phyloP scores from a whole-genome alignment of 1,140 invertebrate genomes.

The Nasonia vitripennis region DNA sequence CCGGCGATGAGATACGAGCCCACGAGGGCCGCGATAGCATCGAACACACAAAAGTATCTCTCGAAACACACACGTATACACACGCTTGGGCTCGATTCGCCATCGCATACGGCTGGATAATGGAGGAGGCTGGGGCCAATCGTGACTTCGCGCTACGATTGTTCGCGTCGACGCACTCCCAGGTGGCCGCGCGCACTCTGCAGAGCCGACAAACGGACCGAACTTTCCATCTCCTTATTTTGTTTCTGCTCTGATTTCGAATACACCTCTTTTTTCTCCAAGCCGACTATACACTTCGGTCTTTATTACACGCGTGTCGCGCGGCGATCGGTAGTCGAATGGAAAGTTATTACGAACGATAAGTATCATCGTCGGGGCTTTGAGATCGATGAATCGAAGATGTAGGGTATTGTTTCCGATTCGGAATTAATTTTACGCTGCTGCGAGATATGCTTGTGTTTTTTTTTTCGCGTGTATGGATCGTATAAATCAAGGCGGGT shows the following conservation, averaged over 20 bases:
- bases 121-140: conserved; percentile 50
- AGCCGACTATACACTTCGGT: neutral
- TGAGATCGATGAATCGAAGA: neutral
- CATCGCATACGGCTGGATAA: conserved; percentile 37
- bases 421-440: neutral
- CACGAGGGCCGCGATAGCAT: neutral
- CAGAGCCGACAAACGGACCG: conserved; percentile 52
- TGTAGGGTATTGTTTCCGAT: neutral
- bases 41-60: neutral
- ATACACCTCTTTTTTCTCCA: neutral
- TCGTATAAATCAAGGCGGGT: too few species aligned
- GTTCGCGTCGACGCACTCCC: conserved; percentile 48
- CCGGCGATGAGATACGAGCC: conserved; percentile 8
- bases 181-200: conserved; percentile 55
- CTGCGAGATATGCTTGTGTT: too few species aligned
- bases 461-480: too few species aligned
- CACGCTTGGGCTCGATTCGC: conserved; percentile 27
- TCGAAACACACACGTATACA: neutral
- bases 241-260: conserved; percentile 31
- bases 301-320: neutral
- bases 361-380: neutral
- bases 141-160: conserved; percentile 59
- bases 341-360: conserved; percentile 24
- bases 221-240: conserved; percentile 26
- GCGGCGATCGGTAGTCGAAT: conserved; percentile 22